phyloP scores from a whole-genome alignment of 2,888 invertebrate species.

The Proisotoma minuta region DNA sequence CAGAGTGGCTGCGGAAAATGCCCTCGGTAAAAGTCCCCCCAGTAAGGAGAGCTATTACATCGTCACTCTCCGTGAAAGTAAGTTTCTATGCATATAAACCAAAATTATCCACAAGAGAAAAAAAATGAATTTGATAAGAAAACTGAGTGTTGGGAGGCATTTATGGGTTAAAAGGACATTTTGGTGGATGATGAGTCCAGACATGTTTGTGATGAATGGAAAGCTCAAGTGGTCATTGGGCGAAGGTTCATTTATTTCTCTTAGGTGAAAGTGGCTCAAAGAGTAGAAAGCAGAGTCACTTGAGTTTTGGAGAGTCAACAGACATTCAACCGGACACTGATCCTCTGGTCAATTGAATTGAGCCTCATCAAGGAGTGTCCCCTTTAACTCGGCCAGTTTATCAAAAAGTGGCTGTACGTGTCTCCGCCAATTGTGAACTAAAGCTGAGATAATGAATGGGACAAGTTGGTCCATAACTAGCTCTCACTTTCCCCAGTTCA shows the following conservation, averaged over 20 bases:
- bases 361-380: background rate
- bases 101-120: background rate
- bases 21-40: constrained; percentile 63
- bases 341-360: background rate
- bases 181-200: too few species aligned
- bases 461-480: constrained; percentile 30
- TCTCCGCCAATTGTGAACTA: constrained; percentile 23
- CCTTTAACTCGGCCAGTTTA: constrained; percentile 12
- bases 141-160: too few species aligned
- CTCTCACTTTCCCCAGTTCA: background rate
- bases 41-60: constrained; percentile 68
- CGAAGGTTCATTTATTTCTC: background rate
- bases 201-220: background rate
- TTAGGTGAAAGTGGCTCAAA: background rate
- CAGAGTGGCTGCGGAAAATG: constrained; percentile 66
- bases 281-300: background rate
- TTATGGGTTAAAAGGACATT: too few species aligned
- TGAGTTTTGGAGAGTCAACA: constrained; percentile 1
- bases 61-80: constrained; percentile 69
- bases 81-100: too few species aligned
- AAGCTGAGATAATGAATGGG: constrained; percentile 36
- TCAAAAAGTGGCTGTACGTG: constrained; percentile 22
- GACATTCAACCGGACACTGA: background rate
- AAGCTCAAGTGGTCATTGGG: background rate
- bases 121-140: background rate